A percentile compares a stretch with the other conserved stretches of the same genome.
phyloP scores from a whole-genome alignment of 2,113 vertebrate species.

The Chlamydotis undulata region DNA sequence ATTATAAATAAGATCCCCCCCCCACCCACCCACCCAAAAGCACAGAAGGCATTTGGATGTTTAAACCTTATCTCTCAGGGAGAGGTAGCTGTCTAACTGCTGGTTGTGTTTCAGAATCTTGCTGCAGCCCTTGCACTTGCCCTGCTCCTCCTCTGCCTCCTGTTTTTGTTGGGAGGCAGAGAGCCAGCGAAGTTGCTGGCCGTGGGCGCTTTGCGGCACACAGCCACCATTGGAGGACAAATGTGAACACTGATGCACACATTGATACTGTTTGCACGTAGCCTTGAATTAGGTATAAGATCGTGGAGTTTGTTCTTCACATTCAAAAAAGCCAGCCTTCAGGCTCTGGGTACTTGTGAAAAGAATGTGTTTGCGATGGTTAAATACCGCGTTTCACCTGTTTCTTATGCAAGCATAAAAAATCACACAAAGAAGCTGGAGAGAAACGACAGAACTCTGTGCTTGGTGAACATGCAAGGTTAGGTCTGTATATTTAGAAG shows the following conservation, averaged over 20 bases:
- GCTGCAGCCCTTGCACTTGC: not conserved
- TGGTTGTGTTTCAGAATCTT: not conserved
- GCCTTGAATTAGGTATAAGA: not conserved
- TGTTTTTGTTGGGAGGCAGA: not conserved
- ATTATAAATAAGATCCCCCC: too few relatives aligned
- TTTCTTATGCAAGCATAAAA: not conserved
- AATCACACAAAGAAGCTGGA: accelerated
- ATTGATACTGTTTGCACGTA: not conserved
- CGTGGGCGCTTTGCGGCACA: not conserved
- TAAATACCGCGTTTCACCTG: not conserved
- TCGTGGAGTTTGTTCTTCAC: not conserved
- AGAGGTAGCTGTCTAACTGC: not conserved
- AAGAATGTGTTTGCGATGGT: not conserved
- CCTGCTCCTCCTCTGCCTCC: not conserved
- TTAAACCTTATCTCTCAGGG: not conserved
- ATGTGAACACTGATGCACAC: not conserved
- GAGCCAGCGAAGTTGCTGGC: not conserved
- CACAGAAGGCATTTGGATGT: not conserved
- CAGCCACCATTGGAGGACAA: not conserved
- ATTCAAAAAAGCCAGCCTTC: not conserved
- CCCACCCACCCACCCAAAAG: not conserved
- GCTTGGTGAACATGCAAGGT: not conserved
- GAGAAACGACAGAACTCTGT: not conserved
- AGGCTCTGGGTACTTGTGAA: not conserved
- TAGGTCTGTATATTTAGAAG: not conserved